Conservation (phyloP, 2,113 vertebrate genomes). For the Empidonax traillii region DNA sequence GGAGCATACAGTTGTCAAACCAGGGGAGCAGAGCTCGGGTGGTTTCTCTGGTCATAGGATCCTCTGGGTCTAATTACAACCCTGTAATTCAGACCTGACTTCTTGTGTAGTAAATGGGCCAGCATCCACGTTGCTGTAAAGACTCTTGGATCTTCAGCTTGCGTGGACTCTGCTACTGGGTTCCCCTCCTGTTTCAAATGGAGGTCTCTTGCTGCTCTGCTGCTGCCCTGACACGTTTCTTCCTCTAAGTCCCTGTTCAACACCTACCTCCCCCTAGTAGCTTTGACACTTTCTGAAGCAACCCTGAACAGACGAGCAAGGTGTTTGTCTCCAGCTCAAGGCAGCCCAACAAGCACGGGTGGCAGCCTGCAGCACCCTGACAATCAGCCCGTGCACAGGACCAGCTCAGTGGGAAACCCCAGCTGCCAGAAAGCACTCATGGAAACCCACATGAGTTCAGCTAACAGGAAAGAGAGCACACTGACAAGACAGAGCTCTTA, state of each 20-base stretch:
- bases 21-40: not conserved
- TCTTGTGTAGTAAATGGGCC: not conserved
- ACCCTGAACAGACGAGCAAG: not conserved
- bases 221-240: not conserved
- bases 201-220: not conserved
- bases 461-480: not conserved
- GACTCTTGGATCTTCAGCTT: not conserved
- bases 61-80: not conserved
- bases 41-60: not conserved
- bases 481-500: not conserved
- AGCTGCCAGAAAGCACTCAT: not conserved
- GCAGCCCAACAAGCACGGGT: not conserved
- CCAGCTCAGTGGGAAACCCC: not conserved
- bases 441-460: not conserved
- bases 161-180: accelerated
- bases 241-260: not conserved
- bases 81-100: not conserved
- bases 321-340: not conserved
- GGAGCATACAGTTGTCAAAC: not conserved
- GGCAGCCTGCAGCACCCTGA: not conserved
- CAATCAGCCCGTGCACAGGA: accelerated
- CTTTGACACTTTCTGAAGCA: not conserved
- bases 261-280: not conserved
- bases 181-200: not conserved
- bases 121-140: not conserved